phyloP scores from a whole-genome alignment of 64 coral and sea anemone genomes.

The Exaiptasia diaphana region DNA sequence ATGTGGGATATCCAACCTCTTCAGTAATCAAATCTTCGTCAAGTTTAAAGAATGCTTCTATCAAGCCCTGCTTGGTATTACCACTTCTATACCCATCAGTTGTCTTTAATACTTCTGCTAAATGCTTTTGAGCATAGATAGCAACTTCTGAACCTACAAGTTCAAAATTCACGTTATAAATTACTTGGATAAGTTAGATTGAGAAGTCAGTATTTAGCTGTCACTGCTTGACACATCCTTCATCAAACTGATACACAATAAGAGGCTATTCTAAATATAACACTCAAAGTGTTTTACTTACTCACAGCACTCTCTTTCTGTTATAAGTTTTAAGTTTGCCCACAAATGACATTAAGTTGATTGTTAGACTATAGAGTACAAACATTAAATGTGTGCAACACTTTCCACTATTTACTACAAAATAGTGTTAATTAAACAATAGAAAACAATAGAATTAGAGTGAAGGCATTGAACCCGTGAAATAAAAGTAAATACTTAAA shows the following conservation, averaged over 20 bases:
- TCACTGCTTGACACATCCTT: not conserved
- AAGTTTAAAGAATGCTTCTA: constrained; percentile 78
- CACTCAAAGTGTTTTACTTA: not conserved
- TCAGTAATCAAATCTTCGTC: constrained; percentile 82
- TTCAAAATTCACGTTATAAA: too few relatives aligned
- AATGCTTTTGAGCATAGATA: constrained; percentile 69
- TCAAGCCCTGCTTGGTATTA: constrained; percentile 66
- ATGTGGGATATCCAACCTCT: constrained; percentile 69
- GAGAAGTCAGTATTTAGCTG: not conserved
- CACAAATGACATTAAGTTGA: too few relatives aligned
- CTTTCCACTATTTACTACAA: too few relatives aligned
- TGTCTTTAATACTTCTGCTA: constrained; percentile 54
- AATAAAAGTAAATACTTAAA: too few relatives aligned
- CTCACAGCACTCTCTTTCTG: too few relatives aligned
- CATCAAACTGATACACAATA: not conserved
- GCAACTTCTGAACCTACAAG: constrained; percentile 83
- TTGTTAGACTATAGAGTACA: too few relatives aligned
- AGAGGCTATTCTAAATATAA: not conserved
- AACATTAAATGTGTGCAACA: too few relatives aligned
- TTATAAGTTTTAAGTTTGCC: too few relatives aligned
- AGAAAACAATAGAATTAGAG: too few relatives aligned
- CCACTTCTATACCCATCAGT: constrained; percentile 71
- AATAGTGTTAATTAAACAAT: too few relatives aligned
- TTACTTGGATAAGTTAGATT: not conserved
- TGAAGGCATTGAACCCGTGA: too few relatives aligned